Conservation (phyloP, 1,140 invertebrate genomes). For the Drosophila truncata region DNA sequence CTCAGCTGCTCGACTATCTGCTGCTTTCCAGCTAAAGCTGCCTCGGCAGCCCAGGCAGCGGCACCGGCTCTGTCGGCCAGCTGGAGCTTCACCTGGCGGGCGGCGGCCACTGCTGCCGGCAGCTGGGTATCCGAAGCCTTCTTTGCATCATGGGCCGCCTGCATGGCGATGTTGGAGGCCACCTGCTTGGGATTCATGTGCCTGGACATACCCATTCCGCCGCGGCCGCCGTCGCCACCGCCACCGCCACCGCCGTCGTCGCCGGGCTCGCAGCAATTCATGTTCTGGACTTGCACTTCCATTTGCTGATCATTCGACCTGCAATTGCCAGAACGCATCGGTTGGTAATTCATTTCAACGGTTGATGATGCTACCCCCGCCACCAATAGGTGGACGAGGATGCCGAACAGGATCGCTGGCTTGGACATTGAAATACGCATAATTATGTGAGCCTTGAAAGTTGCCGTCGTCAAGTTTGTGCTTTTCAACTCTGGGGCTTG, state of each 20-base stretch:
- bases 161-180: constrained; percentile 88
- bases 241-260: background rate
- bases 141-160: constrained; percentile 88
- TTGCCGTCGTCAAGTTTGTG: constrained; percentile 61
- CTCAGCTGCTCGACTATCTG: constrained; percentile 87
- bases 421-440: constrained; percentile 53
- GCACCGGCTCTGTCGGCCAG: constrained; percentile 88
- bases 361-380: background rate
- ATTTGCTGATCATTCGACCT: background rate
- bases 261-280: background rate
- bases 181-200: constrained; percentile 62
- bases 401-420: constrained; percentile 18
- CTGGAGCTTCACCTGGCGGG: constrained; percentile 89
- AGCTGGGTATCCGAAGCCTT: constrained; percentile 88
- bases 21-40: constrained; percentile 88
- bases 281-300: background rate
- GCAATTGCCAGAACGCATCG: background rate
- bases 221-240: background rate
- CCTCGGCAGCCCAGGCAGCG: constrained; percentile 88
- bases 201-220: background rate
- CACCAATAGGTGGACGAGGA: constrained; percentile 40
- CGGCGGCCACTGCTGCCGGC: constrained; percentile 88
- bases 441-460: constrained; percentile 75
- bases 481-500: constrained; percentile 51
- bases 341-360: background rate